Percentiles rank a stretch among this genome's conserved stretches.
These are phyloP conservation scores for Talpa occidentalis DNA, from an alignment of 2,113 vertebrate species.

Conservation along the genomic window DNA sequence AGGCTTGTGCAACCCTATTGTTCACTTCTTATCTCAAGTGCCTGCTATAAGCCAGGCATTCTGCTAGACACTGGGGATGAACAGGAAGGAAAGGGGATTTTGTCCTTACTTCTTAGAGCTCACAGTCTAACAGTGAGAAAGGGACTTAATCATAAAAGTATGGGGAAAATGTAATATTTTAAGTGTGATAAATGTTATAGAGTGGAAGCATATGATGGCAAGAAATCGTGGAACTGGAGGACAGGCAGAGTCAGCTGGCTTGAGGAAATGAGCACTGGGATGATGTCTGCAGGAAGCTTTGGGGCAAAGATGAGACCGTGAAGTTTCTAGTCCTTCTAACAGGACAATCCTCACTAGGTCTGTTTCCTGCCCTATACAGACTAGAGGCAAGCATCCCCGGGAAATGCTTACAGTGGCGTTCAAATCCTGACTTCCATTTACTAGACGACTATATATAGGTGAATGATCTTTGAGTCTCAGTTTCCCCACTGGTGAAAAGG, in stretches of 20 bases:
- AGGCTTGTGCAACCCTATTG: neutral
- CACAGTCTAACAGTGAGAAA: neutral
- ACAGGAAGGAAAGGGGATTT: neutral
- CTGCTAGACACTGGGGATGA: neutral
- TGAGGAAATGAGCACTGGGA: neutral
- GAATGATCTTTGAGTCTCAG: neutral
- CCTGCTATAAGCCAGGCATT: neutral
- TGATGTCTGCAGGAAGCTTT: neutral
- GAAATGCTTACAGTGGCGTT: neutral
- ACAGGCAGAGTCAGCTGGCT: neutral
- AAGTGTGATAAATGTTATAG: neutral
- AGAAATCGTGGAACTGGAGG: neutral
- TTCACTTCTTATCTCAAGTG: neutral
- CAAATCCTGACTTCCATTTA: neutral
- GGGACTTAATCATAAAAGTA: neutral
- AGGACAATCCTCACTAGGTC: neutral
- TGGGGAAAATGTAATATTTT: neutral
- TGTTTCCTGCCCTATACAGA: neutral
- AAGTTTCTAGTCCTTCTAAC: neutral
- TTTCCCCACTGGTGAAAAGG: neutral
- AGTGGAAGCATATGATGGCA: neutral
- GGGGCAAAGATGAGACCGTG: fast-evolving
- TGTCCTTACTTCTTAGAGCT: neutral
- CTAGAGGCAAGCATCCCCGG: neutral
- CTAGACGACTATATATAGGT: neutral